These are phyloP conservation scores for Synergus itoensis DNA, from an alignment of 2,888 invertebrate genomes.

Conservation along the genomic window DNA sequence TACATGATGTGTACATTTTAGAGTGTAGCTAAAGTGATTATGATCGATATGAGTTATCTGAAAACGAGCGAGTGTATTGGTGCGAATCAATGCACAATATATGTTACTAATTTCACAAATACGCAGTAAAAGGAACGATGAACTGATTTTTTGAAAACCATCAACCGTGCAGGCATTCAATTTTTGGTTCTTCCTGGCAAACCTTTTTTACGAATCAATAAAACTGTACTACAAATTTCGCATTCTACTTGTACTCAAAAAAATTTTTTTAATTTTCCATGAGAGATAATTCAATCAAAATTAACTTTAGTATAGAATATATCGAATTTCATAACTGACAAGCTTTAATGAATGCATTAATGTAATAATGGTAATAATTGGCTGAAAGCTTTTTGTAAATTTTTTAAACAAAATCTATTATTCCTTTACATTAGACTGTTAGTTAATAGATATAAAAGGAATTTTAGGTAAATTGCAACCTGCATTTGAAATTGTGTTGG, in stretches of 20 bases:
- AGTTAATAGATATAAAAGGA: no score
- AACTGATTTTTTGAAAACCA: constrained; percentile 23
- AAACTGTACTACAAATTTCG: neutral
- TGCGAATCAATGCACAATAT: constrained; percentile 5
- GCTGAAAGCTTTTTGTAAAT: no score
- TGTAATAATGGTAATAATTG: no score
- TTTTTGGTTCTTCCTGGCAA: neutral
- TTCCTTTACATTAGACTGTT: no score
- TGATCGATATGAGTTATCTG: constrained; percentile 16
- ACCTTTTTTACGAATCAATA: neutral
- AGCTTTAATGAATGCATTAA: neutral
- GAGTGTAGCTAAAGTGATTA: neutral
- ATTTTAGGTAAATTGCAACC: no score
- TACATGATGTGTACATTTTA: constrained; percentile 28
- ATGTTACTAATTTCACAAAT: constrained; percentile 8
- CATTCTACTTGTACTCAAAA: neutral
- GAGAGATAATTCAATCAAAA: fast-evolving
- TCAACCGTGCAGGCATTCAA: neutral
- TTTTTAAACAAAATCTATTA: no score
- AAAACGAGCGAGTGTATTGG: neutral
- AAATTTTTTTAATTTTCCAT: neutral
- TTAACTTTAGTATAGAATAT: neutral
- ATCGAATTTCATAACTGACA: neutral
- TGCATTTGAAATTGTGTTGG: no score
- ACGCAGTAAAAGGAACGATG: neutral